Conservation (phyloP, 2,113 vertebrate species). For the Ptilonorhynchus violaceus region DNA sequence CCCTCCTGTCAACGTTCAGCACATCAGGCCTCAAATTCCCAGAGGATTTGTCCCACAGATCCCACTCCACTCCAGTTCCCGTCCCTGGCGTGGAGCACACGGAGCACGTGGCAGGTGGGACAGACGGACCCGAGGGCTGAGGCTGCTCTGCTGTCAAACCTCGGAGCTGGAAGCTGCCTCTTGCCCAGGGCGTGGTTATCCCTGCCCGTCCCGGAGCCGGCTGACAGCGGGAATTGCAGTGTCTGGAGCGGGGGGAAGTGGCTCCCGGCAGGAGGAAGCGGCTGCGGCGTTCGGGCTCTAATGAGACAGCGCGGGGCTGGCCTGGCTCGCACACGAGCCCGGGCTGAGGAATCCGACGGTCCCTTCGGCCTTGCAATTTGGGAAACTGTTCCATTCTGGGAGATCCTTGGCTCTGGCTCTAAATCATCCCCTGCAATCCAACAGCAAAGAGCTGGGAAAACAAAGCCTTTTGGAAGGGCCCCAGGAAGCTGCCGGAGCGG, state of each 20-base stretch:
- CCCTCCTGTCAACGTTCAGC: background rate
- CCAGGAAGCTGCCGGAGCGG: constrained; percentile 25
- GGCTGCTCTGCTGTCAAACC: background rate
- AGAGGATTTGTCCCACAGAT: background rate
- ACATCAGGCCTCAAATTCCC: background rate
- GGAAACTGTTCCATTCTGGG: constrained; percentile 34
- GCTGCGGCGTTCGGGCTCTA: background rate
- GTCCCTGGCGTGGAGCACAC: accelerated
- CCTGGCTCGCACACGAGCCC: background rate
- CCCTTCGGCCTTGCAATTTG: constrained; percentile 35
- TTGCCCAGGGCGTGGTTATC: background rate
- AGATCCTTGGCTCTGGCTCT: constrained; percentile 41
- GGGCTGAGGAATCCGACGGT: constrained; percentile 3
- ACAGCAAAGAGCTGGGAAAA: constrained; percentile 39
- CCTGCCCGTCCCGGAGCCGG: background rate
- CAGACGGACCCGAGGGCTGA: background rate
- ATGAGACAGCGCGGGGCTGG: constrained; percentile 17
- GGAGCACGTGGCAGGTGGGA: accelerated
- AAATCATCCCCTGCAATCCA: constrained; percentile 45
- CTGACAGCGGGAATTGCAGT: background rate
- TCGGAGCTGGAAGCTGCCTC: background rate
- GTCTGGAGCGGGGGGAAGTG: background rate
- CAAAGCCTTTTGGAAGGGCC: background rate
- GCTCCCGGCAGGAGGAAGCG: background rate
- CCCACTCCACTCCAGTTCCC: background rate